Conservation (phyloP, 2,113 vertebrate species). For the Camelus bactrianus region DNA sequence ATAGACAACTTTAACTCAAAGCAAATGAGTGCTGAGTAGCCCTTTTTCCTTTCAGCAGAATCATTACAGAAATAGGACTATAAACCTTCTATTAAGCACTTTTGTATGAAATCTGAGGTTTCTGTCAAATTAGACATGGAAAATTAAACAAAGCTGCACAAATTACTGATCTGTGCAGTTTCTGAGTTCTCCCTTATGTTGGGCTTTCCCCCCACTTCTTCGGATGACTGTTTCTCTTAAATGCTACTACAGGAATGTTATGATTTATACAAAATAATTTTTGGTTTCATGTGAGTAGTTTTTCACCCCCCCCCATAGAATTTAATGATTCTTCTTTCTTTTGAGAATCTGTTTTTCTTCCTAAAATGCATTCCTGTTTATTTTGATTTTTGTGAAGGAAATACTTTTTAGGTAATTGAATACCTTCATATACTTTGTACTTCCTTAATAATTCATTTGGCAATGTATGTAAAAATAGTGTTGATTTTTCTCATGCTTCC, state of each 20-base stretch:
- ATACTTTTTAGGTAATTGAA: constrained; percentile 14
- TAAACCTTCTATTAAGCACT: constrained; percentile 65
- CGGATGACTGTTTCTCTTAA: constrained; percentile 47
- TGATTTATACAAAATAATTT: constrained; percentile 29
- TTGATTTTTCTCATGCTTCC: constrained; percentile 50
- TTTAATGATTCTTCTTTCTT: background rate
- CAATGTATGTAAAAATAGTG: background rate
- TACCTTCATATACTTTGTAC: background rate
- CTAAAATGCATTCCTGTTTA: background rate
- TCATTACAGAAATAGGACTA: constrained; percentile 55
- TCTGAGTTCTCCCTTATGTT: background rate
- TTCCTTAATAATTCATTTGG: constrained; percentile 45
- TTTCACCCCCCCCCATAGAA: background rate
- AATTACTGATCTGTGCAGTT: constrained; percentile 57
- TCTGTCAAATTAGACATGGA: constrained; percentile 71
- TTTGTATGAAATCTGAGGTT: constrained; percentile 64
- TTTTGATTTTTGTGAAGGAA: constrained; percentile 61
- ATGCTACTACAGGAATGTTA: constrained; percentile 48
- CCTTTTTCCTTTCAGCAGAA: constrained; percentile 42
- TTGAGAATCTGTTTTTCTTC: background rate
- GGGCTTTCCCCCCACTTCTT: background rate
- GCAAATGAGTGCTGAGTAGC: constrained; percentile 37
- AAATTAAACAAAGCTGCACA: constrained; percentile 64
- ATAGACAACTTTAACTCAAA: constrained; percentile 33
- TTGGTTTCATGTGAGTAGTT: constrained; percentile 61